Evolutionary conservation across 1,140 invertebrate genomes (phyloP).

Genomic region (Scaptomyza graminum): DNA sequence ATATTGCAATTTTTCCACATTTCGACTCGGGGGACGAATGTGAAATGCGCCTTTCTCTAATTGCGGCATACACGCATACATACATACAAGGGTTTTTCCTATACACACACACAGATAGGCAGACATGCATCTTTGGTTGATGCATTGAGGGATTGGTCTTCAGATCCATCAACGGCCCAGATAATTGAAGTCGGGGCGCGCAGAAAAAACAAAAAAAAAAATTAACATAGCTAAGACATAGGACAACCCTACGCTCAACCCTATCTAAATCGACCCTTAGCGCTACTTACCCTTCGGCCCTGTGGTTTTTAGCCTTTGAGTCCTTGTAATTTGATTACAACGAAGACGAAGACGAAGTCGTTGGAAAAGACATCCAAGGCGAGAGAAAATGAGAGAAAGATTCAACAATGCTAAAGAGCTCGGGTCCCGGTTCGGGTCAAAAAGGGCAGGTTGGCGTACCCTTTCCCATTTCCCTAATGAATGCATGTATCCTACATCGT

Average conservation of each 20-base stretch:
- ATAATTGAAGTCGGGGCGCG: constrained; percentile 63
- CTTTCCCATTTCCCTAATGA: constrained; percentile 54
- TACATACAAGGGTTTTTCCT: constrained; percentile 44
- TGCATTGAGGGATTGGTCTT: constrained; percentile 51
- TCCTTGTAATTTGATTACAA: constrained; percentile 73
- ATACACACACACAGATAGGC: constrained; percentile 11
- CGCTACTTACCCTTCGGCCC: constrained; percentile 25
- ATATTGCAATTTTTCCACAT: constrained; percentile 65
- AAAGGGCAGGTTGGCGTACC: constrained; percentile 43
- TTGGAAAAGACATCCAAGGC: constrained; percentile 21
- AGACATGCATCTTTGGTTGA: constrained; percentile 41
- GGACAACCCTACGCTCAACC: constrained; percentile 7
- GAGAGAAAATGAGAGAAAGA: not conserved
- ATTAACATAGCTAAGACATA: constrained; percentile 51
- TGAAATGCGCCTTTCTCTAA: constrained; percentile 70
- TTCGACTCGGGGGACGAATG: constrained; percentile 37
- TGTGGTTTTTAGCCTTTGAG: constrained; percentile 49
- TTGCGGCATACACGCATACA: constrained; percentile 51
- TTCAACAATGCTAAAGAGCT: constrained; percentile 31
- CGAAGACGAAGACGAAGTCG: constrained; percentile 28
- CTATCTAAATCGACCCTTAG: constrained; percentile 15
- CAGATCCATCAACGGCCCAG: constrained; percentile 54
- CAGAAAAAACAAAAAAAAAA: constrained; percentile 70
- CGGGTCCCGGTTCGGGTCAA: constrained; percentile 2
- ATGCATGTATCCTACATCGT: constrained; percentile 9